These are phyloP conservation scores for Phymorhynchus buccinoides DNA, from an alignment of 1,140 invertebrate genomes.

Conservation along the genomic window DNA sequence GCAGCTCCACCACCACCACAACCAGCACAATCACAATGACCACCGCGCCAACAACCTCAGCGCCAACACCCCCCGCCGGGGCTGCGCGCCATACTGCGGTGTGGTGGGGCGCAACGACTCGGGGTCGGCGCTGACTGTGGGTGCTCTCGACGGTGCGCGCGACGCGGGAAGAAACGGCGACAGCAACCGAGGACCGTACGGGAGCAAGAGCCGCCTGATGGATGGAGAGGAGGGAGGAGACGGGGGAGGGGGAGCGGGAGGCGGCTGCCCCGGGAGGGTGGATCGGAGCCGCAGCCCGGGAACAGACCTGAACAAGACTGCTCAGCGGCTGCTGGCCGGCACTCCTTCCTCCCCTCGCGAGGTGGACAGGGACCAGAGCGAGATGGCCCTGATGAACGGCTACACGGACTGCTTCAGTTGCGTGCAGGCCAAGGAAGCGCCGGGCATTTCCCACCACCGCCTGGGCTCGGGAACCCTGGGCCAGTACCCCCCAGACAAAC, in stretches of 20 bases:
- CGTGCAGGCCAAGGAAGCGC: neutral
- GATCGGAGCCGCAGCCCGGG: neutral
- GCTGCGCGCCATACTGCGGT: constrained; percentile 23
- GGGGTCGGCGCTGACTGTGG: constrained; percentile 34
- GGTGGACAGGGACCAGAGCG: neutral
- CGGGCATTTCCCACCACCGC: neutral
- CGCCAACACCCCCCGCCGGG: neutral
- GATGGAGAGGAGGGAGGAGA: neutral
- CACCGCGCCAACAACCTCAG: neutral
- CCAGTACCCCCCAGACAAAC: neutral
- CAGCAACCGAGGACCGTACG: neutral
- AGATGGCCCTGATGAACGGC: neutral
- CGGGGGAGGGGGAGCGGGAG: neutral
- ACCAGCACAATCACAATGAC: constrained; percentile 37
- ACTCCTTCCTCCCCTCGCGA: neutral
- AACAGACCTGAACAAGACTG: neutral
- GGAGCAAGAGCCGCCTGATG: constrained; percentile 14
- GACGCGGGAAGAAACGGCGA: neutral
- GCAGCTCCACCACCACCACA: constrained; percentile 28
- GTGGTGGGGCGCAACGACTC: constrained; percentile 8
- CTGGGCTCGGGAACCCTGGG: neutral
- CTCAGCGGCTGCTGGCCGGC: neutral
- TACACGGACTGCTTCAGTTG: constrained; percentile 19
- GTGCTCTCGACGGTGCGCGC: neutral
- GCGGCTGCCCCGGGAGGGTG: neutral